Evolutionary conservation across 2,797 vertebrate species (phyloP).

Genomic region (Fistularia tabacaria): DNA sequence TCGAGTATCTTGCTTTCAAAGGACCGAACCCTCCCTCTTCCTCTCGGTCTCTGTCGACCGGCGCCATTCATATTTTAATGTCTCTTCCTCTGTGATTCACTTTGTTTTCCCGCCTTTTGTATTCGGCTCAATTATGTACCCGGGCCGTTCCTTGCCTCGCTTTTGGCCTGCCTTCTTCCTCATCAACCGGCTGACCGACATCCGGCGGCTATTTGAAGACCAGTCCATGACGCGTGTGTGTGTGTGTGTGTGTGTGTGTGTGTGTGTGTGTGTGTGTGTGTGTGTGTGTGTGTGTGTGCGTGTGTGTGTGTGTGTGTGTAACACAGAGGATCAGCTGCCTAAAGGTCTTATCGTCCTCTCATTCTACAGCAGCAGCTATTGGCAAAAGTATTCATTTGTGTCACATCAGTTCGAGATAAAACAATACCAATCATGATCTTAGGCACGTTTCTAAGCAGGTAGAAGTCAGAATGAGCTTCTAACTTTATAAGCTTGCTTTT

Average conservation of each 20-base stretch:
- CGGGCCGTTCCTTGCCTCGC: slow-evolving; percentile 18
- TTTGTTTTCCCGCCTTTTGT: slow-evolving; percentile 24
- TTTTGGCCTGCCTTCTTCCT: not conserved
- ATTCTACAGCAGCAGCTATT: not conserved
- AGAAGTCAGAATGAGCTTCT: no score
- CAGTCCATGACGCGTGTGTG: slow-evolving; percentile 21
- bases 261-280: slow-evolving; percentile 4
- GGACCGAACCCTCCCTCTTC: slow-evolving; percentile 6
- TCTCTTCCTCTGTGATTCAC: slow-evolving; percentile 28
- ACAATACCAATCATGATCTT: no score
- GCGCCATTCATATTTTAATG: slow-evolving; percentile 39
- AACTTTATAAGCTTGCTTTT: no score
- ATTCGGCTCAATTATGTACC: slow-evolving; percentile 1
- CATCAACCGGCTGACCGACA: slow-evolving; percentile 42
- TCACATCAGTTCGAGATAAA: no score
- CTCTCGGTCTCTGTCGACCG: slow-evolving; percentile 9
- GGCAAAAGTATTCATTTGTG: no score
- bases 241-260: slow-evolving; percentile 1
- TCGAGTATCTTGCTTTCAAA: not conserved
- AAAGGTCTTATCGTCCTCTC: slow-evolving; percentile 7
- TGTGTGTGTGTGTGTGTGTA: slow-evolving; percentile 11
- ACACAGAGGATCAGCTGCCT: slow-evolving; percentile 5
- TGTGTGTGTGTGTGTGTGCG: slow-evolving; percentile 7
- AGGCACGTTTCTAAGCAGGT: no score
- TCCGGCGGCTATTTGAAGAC: slow-evolving; percentile 52